Evolutionary conservation across 2,888 invertebrate genomes (phyloP), one percentile per base, ranked within the genome.

Genomic region (Stegophylla sp.): DNA sequence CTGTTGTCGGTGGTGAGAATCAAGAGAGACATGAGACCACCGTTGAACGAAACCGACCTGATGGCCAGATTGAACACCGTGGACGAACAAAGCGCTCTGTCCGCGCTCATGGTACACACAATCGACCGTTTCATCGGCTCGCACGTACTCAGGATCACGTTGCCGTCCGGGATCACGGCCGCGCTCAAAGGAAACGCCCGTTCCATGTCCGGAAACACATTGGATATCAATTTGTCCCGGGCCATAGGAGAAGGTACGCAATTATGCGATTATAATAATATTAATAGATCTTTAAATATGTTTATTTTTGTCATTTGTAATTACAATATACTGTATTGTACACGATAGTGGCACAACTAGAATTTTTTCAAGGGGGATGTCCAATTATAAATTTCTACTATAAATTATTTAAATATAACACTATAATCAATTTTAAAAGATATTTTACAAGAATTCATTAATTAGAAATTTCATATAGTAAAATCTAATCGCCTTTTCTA

Each of bases 71-170:
- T 83, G 7, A 83, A 83, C 59, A 76, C 79, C 15, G 83, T 82
- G 34, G 84, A 83, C 45, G 74, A 76, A 63, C 82, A 86, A 10
- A 84, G 85, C 5, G 85, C 86, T 4, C 85, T 87, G 67, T 86
- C 87, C 69, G 86, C 87, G 17, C 85, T 87, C 28, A 84, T 85
- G 72, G 87, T 86, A 81, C 86, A 86, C 71, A 88, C 88, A 26
- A 87, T 91, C 0, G 89, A 90, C 41, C 86, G 87, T 17, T 91
- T 91, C 84, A 90, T 91, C 83, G 88, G 89, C 66, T 88, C 87
- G 20, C 90, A 90, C 83, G 87, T 89, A 0, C 85, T 91, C 63
- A 83, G 86, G 53, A 82, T 86, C 15, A 82, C 84, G 45, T 82
- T 85, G 61, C 85, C 85, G 7, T 67, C 77, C 13, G 85, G 85